These are phyloP conservation scores for Neuroscelio doddi DNA, from an alignment of 2,888 invertebrate genomes.

Conservation along the genomic window DNA sequence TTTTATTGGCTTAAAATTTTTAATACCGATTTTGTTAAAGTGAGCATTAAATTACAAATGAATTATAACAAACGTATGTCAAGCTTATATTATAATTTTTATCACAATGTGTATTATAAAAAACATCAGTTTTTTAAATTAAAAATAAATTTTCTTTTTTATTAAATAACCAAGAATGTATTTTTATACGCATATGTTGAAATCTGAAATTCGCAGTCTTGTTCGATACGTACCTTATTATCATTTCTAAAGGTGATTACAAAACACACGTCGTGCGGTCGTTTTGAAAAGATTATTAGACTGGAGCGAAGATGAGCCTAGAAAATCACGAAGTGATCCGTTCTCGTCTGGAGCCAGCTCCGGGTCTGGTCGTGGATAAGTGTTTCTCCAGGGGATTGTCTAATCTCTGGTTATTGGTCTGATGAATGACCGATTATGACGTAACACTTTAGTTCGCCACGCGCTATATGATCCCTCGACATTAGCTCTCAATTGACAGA, in stretches of 20 bases:
- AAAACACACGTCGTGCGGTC: constrained; percentile 50
- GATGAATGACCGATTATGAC: constrained; percentile 57
- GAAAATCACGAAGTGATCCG: constrained; percentile 58
- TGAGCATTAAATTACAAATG: too few species aligned
- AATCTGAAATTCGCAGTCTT: constrained; percentile 2
- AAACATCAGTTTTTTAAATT: too few species aligned
- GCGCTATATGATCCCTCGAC: constrained; percentile 9
- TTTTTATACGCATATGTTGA: too few species aligned
- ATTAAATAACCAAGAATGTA: too few species aligned
- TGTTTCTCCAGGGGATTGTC: constrained; percentile 25
- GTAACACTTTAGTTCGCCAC: constrained; percentile 8
- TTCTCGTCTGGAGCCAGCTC: constrained; percentile 4
- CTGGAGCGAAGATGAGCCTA: constrained; percentile 59
- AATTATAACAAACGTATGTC: too few species aligned
- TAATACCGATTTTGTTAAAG: too few species aligned
- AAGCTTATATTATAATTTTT: too few species aligned
- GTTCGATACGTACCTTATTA: constrained; percentile 57
- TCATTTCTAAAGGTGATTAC: constrained; percentile 60
- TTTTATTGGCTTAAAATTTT: too few species aligned
- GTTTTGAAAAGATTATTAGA: constrained; percentile 57
- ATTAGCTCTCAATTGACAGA: constrained; percentile 55
- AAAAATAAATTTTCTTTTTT: neutral
- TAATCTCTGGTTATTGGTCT: constrained; percentile 30
- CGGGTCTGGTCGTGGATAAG: constrained; percentile 12
- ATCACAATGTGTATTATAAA: too few species aligned